Base-by-base conservation (phyloP, 1,140 invertebrate genomes). In the Ceratina australensis region DNA sequence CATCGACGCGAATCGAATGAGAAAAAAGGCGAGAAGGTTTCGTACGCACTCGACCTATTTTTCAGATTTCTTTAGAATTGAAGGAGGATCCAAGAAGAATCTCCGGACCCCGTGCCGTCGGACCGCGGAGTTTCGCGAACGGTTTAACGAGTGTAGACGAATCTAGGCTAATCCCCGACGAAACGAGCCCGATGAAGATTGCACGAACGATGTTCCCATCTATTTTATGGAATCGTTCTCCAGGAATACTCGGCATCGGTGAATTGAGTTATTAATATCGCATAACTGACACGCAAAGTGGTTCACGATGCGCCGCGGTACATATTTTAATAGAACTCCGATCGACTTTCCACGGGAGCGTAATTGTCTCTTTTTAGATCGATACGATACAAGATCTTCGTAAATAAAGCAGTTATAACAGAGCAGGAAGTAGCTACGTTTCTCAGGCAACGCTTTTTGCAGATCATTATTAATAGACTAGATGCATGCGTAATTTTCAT, bases 391-490 rank as follows among this genome's bases (percentile, higher is more conserved):
- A n/a, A n/a, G 52, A 42, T 42, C 33, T 42, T 42, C 2, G 33
- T 10, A 42, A 42, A 42, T n/a, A 42, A 42, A 42, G 33, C 13
- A 4, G 5, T 13, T 2, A 24, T 20, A 66, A 20, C 16, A 28
- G 26, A 54, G n/a, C 12, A 52, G 26, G 61, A 59, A 65, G 60
- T 73, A 69, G 47, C 73, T 86, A 78, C 78, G 80, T 79, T 87
- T 86, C 71, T 78, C 76, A 81, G 64, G 78, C 80, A 68, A 42
- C 54, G 66, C 59, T 52, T 80, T 83, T 86, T 60, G 78, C 75
- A 61, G 56, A 66, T 84, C 80, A 76, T 86, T 85, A 85, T 75
- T 64, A 50, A 49, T 65, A 33, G 33, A 74, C 69, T 56, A 71
- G 5, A 7, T 42, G 33, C 33, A 42, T 42, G 0, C 33, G 33